A percentile compares a stretch with the other conserved stretches of the same genome.
These are phyloP conservation scores for Octomys mimax DNA, from an alignment of 2,797 vertebrate species.

Conservation along the genomic window DNA sequence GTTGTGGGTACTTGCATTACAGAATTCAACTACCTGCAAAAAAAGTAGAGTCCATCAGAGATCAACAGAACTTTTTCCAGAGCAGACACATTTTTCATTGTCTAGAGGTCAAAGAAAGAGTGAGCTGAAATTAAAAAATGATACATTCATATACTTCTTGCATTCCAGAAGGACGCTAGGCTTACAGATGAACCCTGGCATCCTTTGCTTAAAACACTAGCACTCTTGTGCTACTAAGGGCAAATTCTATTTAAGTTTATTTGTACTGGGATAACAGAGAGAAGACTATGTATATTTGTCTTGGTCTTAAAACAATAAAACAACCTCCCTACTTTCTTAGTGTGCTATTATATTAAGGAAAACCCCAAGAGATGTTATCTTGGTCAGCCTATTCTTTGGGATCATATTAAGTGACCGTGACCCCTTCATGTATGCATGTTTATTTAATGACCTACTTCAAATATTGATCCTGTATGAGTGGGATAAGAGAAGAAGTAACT, in stretches of 20 bases:
- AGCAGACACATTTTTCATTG: neutral
- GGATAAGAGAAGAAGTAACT: neutral
- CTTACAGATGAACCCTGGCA: conserved; percentile 27
- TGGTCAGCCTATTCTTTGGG: neutral
- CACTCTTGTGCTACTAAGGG: neutral
- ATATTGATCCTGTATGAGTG: conserved; percentile 62
- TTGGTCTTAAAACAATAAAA: conserved; percentile 40
- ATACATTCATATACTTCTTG: neutral
- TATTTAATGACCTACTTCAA: neutral
- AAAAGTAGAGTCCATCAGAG: conserved; percentile 25
- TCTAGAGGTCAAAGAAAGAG: neutral
- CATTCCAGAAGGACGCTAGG: neutral
- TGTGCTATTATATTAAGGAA: conserved; percentile 30
- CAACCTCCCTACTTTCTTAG: neutral
- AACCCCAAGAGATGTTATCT: conserved; percentile 43
- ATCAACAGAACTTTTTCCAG: neutral
- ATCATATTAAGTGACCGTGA: neutral
- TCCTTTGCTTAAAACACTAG: conserved; percentile 28
- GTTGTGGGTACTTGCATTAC: conserved; percentile 86
- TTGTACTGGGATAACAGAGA: conserved; percentile 51
- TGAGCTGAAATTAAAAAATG: neutral
- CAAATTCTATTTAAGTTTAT: neutral
- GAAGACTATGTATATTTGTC: neutral
- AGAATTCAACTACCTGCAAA: conserved; percentile 88
- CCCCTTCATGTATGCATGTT: neutral